Conservation (phyloP, 2,113 vertebrate genomes). For the Ptilonorhynchus violaceus region DNA sequence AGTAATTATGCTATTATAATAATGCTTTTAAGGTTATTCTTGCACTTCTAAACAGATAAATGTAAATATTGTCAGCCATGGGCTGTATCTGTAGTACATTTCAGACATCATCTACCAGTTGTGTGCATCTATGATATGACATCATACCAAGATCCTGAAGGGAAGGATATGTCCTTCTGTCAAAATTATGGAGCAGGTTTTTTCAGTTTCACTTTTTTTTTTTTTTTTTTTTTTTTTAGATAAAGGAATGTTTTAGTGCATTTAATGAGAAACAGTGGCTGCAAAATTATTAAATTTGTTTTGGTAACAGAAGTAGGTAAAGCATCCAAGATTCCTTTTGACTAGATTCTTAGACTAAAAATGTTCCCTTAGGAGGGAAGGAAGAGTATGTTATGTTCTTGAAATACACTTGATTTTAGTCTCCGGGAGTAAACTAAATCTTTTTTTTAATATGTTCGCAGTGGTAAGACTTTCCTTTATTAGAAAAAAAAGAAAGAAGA, state of each 20-base stretch:
- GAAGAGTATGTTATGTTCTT: slow-evolving; percentile 4
- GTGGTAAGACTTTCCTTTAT: background rate
- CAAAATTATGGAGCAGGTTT: background rate
- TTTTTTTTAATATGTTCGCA: background rate
- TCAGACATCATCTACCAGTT: fast-evolving
- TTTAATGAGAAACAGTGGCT: background rate
- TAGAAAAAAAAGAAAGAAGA: background rate
- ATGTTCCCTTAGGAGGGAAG: background rate
- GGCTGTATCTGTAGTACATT: background rate
- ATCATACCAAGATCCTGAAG: background rate
- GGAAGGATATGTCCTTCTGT: background rate
- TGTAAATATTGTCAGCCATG: background rate
- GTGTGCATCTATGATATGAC: fast-evolving
- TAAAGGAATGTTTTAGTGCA: background rate
- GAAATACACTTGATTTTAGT: background rate
- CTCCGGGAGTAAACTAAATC: background rate
- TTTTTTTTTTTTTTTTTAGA: background rate
- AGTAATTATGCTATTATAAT: background rate
- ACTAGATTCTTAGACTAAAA: background rate
- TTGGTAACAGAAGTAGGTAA: slow-evolving; percentile 20
- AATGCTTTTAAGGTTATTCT: background rate
- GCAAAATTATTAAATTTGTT: background rate
- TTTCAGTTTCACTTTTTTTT: background rate
- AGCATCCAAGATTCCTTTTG: slow-evolving; percentile 19
- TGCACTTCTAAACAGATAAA: background rate